Base-by-base conservation (phyloP, 2,797 vertebrate species). In the Thunnus albacares region DNA sequence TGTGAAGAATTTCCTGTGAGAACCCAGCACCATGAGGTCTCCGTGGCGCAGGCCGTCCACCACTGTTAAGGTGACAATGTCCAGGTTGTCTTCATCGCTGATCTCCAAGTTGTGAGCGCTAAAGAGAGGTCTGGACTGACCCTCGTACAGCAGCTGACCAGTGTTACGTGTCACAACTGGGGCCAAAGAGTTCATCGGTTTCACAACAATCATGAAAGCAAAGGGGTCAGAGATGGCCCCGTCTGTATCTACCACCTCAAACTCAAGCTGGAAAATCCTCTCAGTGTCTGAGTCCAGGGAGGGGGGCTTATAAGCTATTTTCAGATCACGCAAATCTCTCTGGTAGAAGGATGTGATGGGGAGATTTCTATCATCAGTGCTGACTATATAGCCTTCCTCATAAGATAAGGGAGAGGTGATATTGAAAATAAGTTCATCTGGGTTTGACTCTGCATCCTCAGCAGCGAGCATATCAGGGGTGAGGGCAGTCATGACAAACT, bases 401-500 rank as follows among this genome's bases (percentile, higher is more conserved):
- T 96, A 96, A 17, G 97, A 97, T 17, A 97, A 92, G 0, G 96
- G 93, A 4, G 97, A 96, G 18, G 97, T 99, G 89, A 99, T 96
- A 87, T 99, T 99, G 88, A 99, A 99, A 72, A 99, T 92, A 26
- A 99, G 90, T 72, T 97, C 85, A 10, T 96, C 96, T 0, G 97
- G 89, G 3, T 96, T 81, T 0, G 97, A 96, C 89, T 99, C 98
- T 0, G 95, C 87, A 58, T 99, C 98, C 68, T 99, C 98, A 0
- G 98, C 98, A 0, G 97, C 96, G 8, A 99, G 90, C 97, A 99
- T 97, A 67, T 99, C 98, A 0, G 97, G 95, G 0, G 97, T 99
- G 73, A 99, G 93, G 1, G 97, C 98, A 0, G 97, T 98, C 94
- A 99, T 96, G 3, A 98, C 98, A 75, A 99, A 99, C 93, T 99